These are phyloP conservation scores for Zapus hudsonius DNA, from an alignment of 2,113 vertebrate genomes.

Conservation along the genomic window DNA sequence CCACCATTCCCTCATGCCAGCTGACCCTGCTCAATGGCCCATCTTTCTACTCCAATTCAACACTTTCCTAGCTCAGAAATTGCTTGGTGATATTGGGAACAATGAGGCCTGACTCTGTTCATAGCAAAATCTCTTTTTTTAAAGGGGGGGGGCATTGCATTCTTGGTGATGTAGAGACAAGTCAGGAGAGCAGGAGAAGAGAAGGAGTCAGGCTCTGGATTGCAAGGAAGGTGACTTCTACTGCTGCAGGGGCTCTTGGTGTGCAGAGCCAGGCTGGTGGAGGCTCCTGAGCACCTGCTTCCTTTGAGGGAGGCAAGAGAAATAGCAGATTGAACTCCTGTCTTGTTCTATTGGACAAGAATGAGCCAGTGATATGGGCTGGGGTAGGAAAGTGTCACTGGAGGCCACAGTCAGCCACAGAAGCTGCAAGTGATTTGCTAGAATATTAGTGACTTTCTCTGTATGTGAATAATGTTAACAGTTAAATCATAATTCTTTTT, in stretches of 20 bases:
- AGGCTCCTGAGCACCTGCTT: neutral
- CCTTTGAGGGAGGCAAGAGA: neutral
- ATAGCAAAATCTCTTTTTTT: slow-evolving; percentile 43
- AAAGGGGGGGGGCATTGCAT: slow-evolving; percentile 49
- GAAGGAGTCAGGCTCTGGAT: neutral
- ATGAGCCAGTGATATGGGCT: neutral
- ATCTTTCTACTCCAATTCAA: slow-evolving; percentile 55
- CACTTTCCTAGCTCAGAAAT: slow-evolving; percentile 63
- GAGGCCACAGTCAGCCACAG: neutral
- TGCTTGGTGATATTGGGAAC: slow-evolving; percentile 65
- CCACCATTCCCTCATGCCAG: neutral
- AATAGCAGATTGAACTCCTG: neutral
- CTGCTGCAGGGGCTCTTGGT: neutral
- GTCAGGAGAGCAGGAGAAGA: slow-evolving; percentile 1
- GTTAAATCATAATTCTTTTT: neutral
- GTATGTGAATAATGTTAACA: neutral
- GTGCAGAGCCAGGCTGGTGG: rapidly evolving
- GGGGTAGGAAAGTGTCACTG: neutral
- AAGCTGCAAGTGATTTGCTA: neutral
- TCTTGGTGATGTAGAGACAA: slow-evolving; percentile 56
- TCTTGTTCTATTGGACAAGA: neutral
- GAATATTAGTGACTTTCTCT: neutral
- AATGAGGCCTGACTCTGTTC: slow-evolving; percentile 72
- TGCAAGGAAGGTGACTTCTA: neutral
- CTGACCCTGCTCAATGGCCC: slow-evolving; percentile 26